Conservation (phyloP, 2,888 invertebrate genomes). For the Yponomeuta plumbellus region DNA sequence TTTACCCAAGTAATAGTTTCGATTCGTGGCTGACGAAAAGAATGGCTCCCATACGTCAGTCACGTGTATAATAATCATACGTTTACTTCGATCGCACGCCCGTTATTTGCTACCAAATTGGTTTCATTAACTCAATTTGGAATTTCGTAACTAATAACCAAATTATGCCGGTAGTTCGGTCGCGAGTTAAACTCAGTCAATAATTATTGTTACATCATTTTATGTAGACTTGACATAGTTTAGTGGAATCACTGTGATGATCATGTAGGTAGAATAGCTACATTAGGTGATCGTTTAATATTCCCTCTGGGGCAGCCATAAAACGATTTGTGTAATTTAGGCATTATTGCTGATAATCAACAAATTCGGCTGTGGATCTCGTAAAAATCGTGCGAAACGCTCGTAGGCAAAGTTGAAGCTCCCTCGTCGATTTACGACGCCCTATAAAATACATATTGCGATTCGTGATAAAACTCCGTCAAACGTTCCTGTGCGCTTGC, state of each 20-base stretch:
- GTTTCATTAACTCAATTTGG: background rate
- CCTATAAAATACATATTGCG: slow-evolving; percentile 75
- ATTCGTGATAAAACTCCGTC: slow-evolving; percentile 68
- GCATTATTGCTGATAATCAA: background rate
- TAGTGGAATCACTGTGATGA: background rate
- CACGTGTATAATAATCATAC: no score
- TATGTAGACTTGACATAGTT: background rate
- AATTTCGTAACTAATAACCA: background rate
- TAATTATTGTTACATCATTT: background rate
- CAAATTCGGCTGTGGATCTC: slow-evolving; percentile 52
- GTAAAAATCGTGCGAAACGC: slow-evolving; percentile 61
- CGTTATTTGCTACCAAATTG: slow-evolving; percentile 4
- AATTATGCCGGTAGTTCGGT: background rate
- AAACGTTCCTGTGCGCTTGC: slow-evolving; percentile 36
- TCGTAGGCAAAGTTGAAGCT: slow-evolving; percentile 70
- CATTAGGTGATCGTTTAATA: background rate
- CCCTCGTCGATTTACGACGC: slow-evolving; percentile 66
- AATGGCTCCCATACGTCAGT: no score
- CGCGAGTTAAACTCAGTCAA: background rate
- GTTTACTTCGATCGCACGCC: background rate
- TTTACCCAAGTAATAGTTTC: background rate
- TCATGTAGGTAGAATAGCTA: background rate
- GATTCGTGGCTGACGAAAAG: background rate
- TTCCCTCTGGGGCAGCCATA: background rate
- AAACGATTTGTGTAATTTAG: slow-evolving; percentile 1